Percentiles rank a stretch among this genome's conserved stretches.
These are phyloP conservation scores for Aurelia coerulea DNA, from an alignment of 30 jellyfish, hydroid and myxozoan species.

Conservation along the genomic window DNA sequence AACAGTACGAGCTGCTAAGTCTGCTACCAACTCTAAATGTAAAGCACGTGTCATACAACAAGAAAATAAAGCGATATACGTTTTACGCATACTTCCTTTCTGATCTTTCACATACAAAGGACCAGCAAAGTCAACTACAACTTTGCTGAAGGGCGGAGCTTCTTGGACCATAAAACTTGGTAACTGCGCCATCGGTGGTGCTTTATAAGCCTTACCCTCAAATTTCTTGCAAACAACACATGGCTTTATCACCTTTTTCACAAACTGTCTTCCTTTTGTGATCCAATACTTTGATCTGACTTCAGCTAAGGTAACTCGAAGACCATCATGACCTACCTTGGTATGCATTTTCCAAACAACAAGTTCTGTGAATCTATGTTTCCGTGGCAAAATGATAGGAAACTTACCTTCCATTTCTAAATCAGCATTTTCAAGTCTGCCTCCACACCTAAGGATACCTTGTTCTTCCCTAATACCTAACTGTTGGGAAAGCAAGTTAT, in stretches of 20 bases:
- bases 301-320: constrained; percentile 31
- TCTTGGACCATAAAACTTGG: constrained; percentile 46
- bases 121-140: constrained; percentile 56
- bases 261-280: constrained; percentile 35
- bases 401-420: neutral
- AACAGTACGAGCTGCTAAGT: no score
- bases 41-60: constrained; percentile 9
- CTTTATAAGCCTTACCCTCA: constrained; percentile 29
- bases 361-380: neutral
- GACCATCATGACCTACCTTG: constrained; percentile 2
- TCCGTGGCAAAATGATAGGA: neutral
- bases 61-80: constrained; percentile 10
- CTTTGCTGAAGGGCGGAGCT: constrained; percentile 23
- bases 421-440: neutral
- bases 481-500: neutral
- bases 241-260: constrained; percentile 1
- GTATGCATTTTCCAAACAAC: neutral
- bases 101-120: constrained; percentile 6
- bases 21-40: no score
- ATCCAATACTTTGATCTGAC: constrained; percentile 31
- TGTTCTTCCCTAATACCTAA: neutral
- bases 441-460: neutral
- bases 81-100: neutral
- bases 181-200: constrained; percentile 33
- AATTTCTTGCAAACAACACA: constrained; percentile 23